Conservation (phyloP, 2,888 invertebrate genomes). For the Punctoribates punctum region DNA sequence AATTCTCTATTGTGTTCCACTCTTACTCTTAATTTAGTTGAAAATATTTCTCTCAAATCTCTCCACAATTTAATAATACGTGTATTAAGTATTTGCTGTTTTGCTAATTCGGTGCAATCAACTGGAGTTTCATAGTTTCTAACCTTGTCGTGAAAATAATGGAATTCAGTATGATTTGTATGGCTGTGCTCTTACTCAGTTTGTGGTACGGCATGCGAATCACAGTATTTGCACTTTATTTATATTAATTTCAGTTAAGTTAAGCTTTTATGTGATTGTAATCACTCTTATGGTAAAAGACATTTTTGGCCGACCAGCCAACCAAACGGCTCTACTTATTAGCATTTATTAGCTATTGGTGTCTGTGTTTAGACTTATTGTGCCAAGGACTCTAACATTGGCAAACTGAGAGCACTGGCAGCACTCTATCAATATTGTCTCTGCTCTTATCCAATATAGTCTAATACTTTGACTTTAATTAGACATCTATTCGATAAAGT, state of each 20-base stretch:
- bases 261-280: background rate
- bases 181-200: background rate
- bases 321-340: slow-evolving; percentile 31
- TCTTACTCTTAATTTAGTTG: background rate
- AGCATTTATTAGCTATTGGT: slow-evolving; percentile 30
- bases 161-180: no score
- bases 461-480: background rate
- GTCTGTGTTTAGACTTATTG: slow-evolving; percentile 31
- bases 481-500: slow-evolving; percentile 8
- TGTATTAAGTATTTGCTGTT: background rate
- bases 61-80: background rate
- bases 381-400: slow-evolving; percentile 15
- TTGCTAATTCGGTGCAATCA: slow-evolving; percentile 22
- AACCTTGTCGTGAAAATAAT: background rate
- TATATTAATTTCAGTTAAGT: background rate
- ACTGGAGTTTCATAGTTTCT: slow-evolving; percentile 1
- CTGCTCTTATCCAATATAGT: slow-evolving; percentile 5
- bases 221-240: background rate
- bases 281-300: background rate
- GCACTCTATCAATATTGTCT: background rate
- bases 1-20: background rate
- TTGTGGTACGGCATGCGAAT: background rate
- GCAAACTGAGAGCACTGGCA: background rate
- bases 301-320: slow-evolving; percentile 4
- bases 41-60: background rate